These are phyloP conservation scores for Apeltes quadracus DNA, from an alignment of 2,113 vertebrate genomes.

Conservation along the genomic window DNA sequence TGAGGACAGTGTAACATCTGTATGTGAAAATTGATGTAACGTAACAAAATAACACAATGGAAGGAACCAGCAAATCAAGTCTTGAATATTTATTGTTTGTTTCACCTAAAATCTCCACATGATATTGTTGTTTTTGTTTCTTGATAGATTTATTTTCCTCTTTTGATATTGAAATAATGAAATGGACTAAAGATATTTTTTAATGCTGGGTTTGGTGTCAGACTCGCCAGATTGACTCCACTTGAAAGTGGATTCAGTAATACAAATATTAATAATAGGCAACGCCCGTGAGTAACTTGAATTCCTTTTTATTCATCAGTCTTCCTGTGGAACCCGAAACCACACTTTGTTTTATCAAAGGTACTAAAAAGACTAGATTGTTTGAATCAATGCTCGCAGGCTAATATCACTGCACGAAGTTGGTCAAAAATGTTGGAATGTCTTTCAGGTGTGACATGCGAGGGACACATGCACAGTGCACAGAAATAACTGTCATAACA, in stretches of 20 bases:
- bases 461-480: not conserved
- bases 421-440: not conserved
- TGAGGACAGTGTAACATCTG: constrained; percentile 1
- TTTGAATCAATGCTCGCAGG: not conserved
- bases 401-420: not conserved
- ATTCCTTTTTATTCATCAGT: not conserved
- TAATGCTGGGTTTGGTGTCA: not conserved
- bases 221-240: not conserved
- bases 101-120: not conserved
- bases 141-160: not conserved
- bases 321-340: constrained; percentile 5
- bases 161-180: not conserved
- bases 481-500: not conserved
- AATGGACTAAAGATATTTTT: not conserved
- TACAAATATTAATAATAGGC: constrained; percentile 3
- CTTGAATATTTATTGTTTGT: not conserved
- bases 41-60: not conserved
- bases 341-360: not conserved
- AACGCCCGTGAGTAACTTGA: not conserved
- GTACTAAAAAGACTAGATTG: not conserved
- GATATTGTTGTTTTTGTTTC: not conserved
- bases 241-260: not conserved
- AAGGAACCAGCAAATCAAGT: not conserved
- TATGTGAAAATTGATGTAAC: not conserved
- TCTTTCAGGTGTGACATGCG: not conserved